phyloP scores from a whole-genome alignment of 1,140 invertebrate species.

The Aethina tumida region DNA sequence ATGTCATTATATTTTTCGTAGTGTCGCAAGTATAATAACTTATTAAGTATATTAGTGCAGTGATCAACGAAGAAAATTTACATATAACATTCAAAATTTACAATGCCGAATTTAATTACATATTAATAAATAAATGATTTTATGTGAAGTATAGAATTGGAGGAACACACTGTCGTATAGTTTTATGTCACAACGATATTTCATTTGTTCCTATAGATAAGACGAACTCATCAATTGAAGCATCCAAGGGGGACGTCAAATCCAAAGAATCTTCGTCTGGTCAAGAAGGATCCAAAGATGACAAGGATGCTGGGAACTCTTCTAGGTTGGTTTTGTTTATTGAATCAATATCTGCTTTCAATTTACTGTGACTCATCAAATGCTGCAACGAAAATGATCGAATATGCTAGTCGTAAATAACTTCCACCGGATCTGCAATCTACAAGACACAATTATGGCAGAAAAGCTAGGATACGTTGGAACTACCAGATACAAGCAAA shows the following conservation, averaged over 20 bases:
- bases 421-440: no score
- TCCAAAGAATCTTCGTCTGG: constrained; percentile 4
- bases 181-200: constrained; percentile 26
- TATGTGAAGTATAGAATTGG: constrained; percentile 10
- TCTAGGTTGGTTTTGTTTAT: constrained; percentile 23
- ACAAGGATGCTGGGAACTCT: constrained; percentile 13
- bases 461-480: no score
- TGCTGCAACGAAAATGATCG: no score
- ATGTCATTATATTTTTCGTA: no score
- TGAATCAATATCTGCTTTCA: no score
- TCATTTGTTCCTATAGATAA: constrained; percentile 27
- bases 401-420: no score
- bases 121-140: constrained; percentile 6
- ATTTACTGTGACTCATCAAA: no score
- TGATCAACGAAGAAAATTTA: constrained; percentile 4
- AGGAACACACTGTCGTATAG: constrained; percentile 10
- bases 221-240: constrained; percentile 18
- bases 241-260: constrained; percentile 8
- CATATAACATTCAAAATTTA: background rate
- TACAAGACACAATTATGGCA: no score
- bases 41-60: constrained; percentile 9
- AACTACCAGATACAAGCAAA: no score
- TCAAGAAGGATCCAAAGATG: constrained; percentile 9
- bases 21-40: background rate
- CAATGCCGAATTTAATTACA: constrained; percentile 5